These are phyloP conservation scores for Perca flavescens DNA, from an alignment of 2,113 vertebrate species.

Conservation along the genomic window DNA sequence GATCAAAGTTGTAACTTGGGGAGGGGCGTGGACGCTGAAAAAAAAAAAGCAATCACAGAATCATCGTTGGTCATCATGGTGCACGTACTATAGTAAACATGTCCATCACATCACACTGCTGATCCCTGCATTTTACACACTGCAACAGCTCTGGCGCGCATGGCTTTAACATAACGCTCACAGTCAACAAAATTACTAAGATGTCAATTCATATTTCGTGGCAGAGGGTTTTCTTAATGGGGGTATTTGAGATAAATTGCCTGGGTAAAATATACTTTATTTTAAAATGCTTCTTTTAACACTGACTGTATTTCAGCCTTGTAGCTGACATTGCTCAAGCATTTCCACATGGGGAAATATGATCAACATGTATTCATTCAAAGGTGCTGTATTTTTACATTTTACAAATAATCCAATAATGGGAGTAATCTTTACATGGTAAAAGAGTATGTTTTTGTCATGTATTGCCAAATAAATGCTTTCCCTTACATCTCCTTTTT, in stretches of 20 bases:
- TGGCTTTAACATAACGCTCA: constrained; percentile 28
- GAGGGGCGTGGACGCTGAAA: constrained; percentile 1
- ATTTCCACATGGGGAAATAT: background rate
- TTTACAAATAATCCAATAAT: constrained; percentile 1
- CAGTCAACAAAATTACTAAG: constrained; percentile 22
- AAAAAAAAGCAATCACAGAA: constrained; percentile 32
- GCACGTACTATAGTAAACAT: constrained; percentile 51
- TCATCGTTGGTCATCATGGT: constrained; percentile 2
- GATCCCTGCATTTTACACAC: constrained; percentile 35
- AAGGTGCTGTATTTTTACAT: background rate
- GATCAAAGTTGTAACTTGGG: constrained; percentile 37
- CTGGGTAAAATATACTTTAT: constrained; percentile 1
- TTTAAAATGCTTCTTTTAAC: constrained; percentile 20
- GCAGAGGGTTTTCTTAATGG: background rate
- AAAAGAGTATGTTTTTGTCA: constrained; percentile 33
- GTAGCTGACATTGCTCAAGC: background rate
- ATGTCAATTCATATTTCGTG: constrained; percentile 7
- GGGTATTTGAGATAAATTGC: background rate
- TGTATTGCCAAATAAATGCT: background rate
- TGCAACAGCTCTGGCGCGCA: constrained; percentile 19
- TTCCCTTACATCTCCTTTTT: constrained; percentile 24
- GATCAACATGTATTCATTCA: constrained; percentile 11
- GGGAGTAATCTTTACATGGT: background rate
- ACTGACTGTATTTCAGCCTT: background rate
- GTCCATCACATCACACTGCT: constrained; percentile 39